A percentile compares a stretch with the other conserved stretches of the same genome.
Conservation (phyloP, 2,888 invertebrate genomes). For the Pammene fasciana region DNA sequence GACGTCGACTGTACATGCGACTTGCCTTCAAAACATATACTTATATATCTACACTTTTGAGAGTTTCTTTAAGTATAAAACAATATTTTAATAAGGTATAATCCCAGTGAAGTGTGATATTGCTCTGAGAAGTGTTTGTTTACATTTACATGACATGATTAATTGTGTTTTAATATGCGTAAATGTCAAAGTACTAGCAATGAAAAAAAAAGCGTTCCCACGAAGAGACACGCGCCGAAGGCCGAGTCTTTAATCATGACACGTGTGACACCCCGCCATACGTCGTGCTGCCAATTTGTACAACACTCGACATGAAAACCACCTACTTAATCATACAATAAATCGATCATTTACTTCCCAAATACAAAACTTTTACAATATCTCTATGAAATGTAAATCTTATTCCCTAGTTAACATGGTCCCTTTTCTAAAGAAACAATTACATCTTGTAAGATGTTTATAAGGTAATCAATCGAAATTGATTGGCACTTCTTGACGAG, state of each 20-base stretch:
- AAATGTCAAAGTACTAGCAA: not conserved
- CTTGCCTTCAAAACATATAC: too few relatives aligned
- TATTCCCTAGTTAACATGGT: conserved; percentile 1
- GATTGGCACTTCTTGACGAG: conserved; percentile 59
- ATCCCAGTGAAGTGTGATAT: too few relatives aligned
- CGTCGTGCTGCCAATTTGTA: conserved; percentile 61
- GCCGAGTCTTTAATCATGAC: conserved; percentile 58
- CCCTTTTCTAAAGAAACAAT: conserved; percentile 5
- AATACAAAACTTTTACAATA: conserved; percentile 3
- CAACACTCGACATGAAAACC: conserved; percentile 49
- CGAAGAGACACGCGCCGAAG: conserved; percentile 57
- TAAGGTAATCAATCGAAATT: conserved; percentile 25
- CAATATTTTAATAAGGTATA: too few relatives aligned
- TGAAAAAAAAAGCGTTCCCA: conserved; percentile 63
- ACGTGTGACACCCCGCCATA: conserved; percentile 54
- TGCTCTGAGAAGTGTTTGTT: too few relatives aligned
- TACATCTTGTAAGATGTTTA: conserved; percentile 9
- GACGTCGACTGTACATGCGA: too few relatives aligned
- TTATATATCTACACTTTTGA: too few relatives aligned
- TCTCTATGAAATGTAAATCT: not conserved
- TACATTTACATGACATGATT: too few relatives aligned
- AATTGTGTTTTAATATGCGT: not conserved
- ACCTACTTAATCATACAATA: conserved; percentile 63
- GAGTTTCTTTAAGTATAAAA: too few relatives aligned
- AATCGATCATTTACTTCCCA: conserved; percentile 52